Base-by-base conservation (phyloP, 2,797 vertebrate genomes). In the Macroramphosus scolopax region DNA sequence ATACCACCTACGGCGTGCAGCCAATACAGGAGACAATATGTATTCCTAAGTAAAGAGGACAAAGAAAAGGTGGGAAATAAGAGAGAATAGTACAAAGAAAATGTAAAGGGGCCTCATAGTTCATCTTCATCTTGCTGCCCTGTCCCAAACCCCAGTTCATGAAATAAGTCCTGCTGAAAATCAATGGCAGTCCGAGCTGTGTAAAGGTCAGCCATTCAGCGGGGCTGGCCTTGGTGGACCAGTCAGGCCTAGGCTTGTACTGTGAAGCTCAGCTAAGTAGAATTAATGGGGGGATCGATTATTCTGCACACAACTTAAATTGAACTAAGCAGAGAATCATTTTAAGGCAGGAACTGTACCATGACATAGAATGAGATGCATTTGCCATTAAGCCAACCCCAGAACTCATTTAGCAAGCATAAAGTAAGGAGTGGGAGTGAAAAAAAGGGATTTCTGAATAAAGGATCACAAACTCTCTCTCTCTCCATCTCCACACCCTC, bases 91-190 rank as follows among this genome's bases (percentile, higher is more conserved):
- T 75, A 72, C 72, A 75, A 62, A 70, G 69, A 80, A 77, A 80
- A 51, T 62, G 73, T 54, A 61, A 74, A 85, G 84, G 88, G 87
- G 70, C 81, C 84, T 83, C 87, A 77, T 88, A 90, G 88, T 91
- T 90, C 89, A 89, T 91, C 90, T 91, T 91, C 89, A 91, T 91
- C 89, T 89, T 50, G 59, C 63, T 67, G 81, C 74, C 82, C 86
- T 86, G 88, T 90, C 88, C 85, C 77, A 75, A 79, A 85, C 77
- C 87, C 86, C 84, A 81, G 76, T 83, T 89, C 87, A 90, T 91
- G 85, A 90, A 90, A 91, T 89, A 91, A 90, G 88, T 91, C 88
- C 88, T 87, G 82, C 84, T 84, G 83, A 90, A 91, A 91, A 91
- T 91, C 89, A 89, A 91, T 91, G 87, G 72, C 65, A 75, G 82